Percentiles rank a stretch among this genome's conserved stretches.
Evolutionary conservation across 2,888 invertebrate species (phyloP).

Genomic region (Formica aserva): DNA sequence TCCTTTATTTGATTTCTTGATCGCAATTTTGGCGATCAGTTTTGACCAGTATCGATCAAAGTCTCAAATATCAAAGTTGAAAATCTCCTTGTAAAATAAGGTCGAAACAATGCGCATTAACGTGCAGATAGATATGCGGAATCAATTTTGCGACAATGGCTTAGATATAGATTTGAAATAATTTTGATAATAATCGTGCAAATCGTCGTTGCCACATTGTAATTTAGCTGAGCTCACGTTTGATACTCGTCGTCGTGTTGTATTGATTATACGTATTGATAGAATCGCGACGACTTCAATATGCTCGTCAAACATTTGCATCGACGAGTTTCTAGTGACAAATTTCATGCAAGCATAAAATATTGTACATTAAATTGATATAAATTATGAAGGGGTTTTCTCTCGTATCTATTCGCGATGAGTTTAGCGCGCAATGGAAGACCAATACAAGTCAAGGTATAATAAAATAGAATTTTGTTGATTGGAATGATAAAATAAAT

Average conservation of each 20-base stretch:
- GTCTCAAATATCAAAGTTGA: constrained; percentile 44
- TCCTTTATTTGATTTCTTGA: constrained; percentile 12
- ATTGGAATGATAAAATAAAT: not conserved
- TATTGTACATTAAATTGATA: constrained; percentile 16
- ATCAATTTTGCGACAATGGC: constrained; percentile 54
- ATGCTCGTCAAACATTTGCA: not conserved
- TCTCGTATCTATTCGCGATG: not conserved
- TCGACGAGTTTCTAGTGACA: not conserved
- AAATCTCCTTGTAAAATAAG: constrained; percentile 22
- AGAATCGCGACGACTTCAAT: constrained; percentile 54
- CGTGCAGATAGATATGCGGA: constrained; percentile 26
- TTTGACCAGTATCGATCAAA: constrained; percentile 49
- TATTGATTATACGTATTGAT: constrained; percentile 39
- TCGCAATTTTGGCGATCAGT: constrained; percentile 28
- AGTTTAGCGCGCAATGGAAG: not conserved
- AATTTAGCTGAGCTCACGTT: constrained; percentile 61
- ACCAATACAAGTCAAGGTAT: not conserved
- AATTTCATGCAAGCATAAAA: constrained; percentile 1
- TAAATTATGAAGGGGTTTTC: not conserved
- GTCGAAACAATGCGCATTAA: constrained; percentile 16
- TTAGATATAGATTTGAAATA: constrained; percentile 67
- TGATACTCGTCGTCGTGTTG: constrained; percentile 47
- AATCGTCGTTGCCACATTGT: constrained; percentile 61
- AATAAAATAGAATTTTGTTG: not conserved
- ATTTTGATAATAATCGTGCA: constrained; percentile 73